Percentiles rank a stretch among this genome's conserved stretches.
Conservation (phyloP, 1,140 invertebrate species). For the Drosophila fuyamai region DNA sequence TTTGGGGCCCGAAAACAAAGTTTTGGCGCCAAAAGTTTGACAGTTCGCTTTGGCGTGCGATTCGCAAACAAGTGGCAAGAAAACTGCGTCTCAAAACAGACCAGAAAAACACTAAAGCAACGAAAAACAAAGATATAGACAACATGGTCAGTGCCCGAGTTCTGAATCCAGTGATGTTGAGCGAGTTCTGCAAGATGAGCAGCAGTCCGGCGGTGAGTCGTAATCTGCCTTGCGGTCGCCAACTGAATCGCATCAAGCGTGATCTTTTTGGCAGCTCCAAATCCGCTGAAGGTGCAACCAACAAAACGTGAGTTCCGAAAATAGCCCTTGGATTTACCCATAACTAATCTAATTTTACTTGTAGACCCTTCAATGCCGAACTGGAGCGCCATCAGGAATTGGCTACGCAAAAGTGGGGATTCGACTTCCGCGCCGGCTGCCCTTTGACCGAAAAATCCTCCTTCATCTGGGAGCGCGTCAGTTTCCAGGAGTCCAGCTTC, state of each 20-base stretch:
- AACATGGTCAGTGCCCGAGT: constrained; percentile 82
- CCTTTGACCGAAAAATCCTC: constrained; percentile 60
- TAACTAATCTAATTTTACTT: neutral
- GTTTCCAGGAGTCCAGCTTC: constrained; percentile 68
- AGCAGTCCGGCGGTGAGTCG: constrained; percentile 64
- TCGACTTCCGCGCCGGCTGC: constrained; percentile 76
- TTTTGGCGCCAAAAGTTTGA: constrained; percentile 84
- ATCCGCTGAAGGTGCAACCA: constrained; percentile 32
- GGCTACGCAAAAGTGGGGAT: constrained; percentile 81
- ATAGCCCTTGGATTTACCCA: neutral
- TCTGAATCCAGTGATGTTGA: constrained; percentile 68
- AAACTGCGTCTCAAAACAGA: constrained; percentile 62
- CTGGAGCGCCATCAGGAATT: constrained; percentile 73
- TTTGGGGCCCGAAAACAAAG: constrained; percentile 57
- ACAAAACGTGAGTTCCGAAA: constrained; percentile 68
- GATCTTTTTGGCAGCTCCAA: constrained; percentile 72
- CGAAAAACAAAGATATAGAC: constrained; percentile 22
- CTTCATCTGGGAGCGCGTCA: constrained; percentile 80
- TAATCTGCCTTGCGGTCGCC: constrained; percentile 64
- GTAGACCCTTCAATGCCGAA: constrained; percentile 67
- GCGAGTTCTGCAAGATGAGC: constrained; percentile 72
- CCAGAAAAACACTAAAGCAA: constrained; percentile 16
- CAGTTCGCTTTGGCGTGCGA: constrained; percentile 61
- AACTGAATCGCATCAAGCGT: constrained; percentile 78
- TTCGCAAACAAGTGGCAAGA: constrained; percentile 73